These are phyloP conservation scores for Metellina segmentata DNA, from an alignment of 2,888 invertebrate genomes.

Conservation along the genomic window DNA sequence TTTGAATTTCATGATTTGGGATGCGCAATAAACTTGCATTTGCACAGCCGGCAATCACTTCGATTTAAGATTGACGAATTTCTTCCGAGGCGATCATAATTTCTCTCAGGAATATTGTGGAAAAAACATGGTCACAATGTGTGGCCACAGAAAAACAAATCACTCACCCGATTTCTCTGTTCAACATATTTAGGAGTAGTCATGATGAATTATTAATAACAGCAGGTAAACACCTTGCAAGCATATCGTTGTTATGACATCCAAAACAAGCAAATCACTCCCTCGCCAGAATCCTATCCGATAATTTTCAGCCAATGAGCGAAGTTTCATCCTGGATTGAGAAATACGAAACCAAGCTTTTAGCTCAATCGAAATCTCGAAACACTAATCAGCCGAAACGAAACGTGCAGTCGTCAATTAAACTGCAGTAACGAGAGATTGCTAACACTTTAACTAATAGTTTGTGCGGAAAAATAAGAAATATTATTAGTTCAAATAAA, in stretches of 20 bases:
- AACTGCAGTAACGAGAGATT: too few species aligned
- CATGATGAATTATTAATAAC: slow-evolving; percentile 13
- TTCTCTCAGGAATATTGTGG: not conserved
- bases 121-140: not conserved
- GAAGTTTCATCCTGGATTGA: not conserved
- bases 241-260: slow-evolving; percentile 30
- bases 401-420: too few species aligned
- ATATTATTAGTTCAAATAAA: too few species aligned
- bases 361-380: too few species aligned
- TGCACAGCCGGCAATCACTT: not conserved
- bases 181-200: slow-evolving; percentile 52
- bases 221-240: not conserved
- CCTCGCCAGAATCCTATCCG: not conserved
- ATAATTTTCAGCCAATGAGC: not conserved
- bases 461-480: too few species aligned
- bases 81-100: not conserved
- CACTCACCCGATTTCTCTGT: slow-evolving; percentile 35
- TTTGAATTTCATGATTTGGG: not conserved
- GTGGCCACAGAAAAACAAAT: not conserved
- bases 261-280: not conserved
- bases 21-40: not conserved
- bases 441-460: too few species aligned
- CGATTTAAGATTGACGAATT: not conserved
- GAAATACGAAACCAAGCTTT: not conserved
- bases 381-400: too few species aligned